Conservation (phyloP, 2,113 vertebrate species). For the Lampris incognitus region DNA sequence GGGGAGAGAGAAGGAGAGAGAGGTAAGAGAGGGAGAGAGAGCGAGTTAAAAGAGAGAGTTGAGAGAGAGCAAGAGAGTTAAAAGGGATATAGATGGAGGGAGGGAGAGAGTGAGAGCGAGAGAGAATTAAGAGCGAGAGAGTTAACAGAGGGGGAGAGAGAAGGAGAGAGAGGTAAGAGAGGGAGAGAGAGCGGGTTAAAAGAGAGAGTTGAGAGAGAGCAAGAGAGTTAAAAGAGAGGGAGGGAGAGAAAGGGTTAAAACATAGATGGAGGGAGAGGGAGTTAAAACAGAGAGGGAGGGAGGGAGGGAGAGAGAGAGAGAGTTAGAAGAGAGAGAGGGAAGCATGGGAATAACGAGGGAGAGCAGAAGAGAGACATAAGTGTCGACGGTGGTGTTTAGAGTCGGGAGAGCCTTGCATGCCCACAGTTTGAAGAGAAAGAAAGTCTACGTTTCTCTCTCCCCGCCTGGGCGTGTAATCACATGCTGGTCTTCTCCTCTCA, state of each 20-base stretch:
- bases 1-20: no score
- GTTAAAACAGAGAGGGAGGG: no score
- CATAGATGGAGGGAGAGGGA: no score
- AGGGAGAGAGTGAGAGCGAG: background rate
- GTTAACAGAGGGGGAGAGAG: background rate
- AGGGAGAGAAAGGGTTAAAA: no score
- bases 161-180: background rate
- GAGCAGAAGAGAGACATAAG: background rate
- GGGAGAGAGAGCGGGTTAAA: slow-evolving; percentile 3
- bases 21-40: no score
- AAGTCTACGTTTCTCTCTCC: slow-evolving; percentile 44
- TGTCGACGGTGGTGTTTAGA: background rate
- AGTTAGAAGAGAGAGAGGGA: background rate
- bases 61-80: background rate
- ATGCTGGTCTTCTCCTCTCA: slow-evolving; percentile 62
- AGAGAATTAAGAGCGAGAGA: no score
- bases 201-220: background rate
- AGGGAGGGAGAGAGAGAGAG: no score
- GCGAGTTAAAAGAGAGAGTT: no score
- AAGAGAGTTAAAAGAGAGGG: no score
- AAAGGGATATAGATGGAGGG: no score
- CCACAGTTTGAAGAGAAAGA: slow-evolving; percentile 22
- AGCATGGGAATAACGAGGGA: background rate
- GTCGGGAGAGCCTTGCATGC: background rate
- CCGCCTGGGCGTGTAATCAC: slow-evolving; percentile 74